These are phyloP conservation scores for Musca vetustissima DNA, from an alignment of 1,140 invertebrate species.

Conservation along the genomic window DNA sequence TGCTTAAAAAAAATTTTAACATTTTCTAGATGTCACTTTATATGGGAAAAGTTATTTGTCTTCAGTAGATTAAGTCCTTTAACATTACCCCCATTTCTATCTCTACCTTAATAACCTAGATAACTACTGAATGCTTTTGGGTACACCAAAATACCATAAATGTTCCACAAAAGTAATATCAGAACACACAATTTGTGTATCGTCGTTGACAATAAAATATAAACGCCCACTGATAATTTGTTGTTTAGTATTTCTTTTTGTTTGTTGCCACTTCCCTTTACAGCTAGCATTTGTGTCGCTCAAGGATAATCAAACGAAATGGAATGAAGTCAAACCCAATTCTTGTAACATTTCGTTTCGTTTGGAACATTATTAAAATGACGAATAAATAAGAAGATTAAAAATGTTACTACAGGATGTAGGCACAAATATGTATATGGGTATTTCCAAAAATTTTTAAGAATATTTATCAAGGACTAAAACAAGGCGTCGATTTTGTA, in stretches of 20 bases:
- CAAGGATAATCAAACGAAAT: constrained; percentile 4
- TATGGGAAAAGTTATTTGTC: too few species aligned
- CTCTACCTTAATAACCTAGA: too few species aligned
- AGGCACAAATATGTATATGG: too few species aligned
- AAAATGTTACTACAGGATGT: background rate
- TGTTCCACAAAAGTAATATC: background rate
- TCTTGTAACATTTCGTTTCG: background rate
- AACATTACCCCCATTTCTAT: too few species aligned
- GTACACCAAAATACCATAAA: background rate
- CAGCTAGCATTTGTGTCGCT: background rate
- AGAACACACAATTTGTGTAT: background rate
- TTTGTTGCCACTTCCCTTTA: too few species aligned
- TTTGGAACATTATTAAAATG: background rate
- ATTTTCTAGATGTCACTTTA: too few species aligned
- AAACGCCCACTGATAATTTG: constrained; percentile 14
- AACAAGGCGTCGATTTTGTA: too few species aligned
- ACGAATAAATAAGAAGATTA: background rate
- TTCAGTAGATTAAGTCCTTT: too few species aligned
- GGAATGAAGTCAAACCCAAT: constrained; percentile 15
- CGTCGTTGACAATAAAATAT: constrained; percentile 7
- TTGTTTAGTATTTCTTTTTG: background rate
- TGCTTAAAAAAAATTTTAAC: too few species aligned
- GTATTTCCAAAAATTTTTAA: too few species aligned
- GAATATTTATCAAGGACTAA: too few species aligned
- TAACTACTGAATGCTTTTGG: too few species aligned